Conservation (phyloP, 2,888 invertebrate species). For the Callimorpha dominula region DNA sequence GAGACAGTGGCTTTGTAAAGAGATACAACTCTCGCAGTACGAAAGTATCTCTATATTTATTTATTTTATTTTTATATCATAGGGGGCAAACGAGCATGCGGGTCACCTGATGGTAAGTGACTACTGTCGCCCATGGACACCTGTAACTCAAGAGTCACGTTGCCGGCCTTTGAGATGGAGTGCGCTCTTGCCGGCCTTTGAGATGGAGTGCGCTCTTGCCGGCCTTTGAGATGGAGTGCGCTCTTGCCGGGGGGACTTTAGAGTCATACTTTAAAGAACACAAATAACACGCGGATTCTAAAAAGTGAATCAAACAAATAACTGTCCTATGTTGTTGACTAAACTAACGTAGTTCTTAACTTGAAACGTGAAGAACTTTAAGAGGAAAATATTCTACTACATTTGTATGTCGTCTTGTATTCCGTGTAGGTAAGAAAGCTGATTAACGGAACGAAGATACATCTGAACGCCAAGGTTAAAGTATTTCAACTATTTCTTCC, state of each 20-base stretch:
- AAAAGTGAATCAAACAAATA: neutral
- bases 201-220: neutral
- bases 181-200: too few species aligned
- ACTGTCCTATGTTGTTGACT: neutral
- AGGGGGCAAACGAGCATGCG: too few species aligned
- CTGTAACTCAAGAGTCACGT: too few species aligned
- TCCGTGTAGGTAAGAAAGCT: neutral
- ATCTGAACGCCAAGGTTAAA: neutral
- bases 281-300: neutral
- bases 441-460: neutral
- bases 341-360: neutral
- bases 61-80: too few species aligned
- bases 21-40: neutral
- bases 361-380: neutral
- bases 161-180: neutral
- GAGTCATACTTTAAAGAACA: neutral
- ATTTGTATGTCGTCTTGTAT: neutral
- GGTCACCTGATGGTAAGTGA: too few species aligned
- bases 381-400: neutral
- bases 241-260: neutral
- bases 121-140: too few species aligned
- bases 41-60: neutral
- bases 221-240: neutral
- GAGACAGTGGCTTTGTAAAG: neutral
- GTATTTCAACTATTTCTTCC: slow-evolving; percentile 10